Base-by-base conservation (phyloP, 2,888 invertebrate genomes). In the Dromius quadrimaculatus region DNA sequence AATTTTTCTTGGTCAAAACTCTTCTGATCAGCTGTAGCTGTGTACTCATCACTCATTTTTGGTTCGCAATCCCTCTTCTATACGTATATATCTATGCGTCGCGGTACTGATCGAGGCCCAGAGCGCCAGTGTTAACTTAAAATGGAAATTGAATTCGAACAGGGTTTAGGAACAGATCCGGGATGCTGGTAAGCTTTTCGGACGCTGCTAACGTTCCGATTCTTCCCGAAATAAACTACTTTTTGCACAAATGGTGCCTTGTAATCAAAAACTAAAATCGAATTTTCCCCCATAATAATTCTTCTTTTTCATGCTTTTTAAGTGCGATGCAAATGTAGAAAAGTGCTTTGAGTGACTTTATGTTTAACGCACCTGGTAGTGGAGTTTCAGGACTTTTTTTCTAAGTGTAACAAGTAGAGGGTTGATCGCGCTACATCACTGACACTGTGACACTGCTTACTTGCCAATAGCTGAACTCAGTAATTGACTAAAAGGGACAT, bases 131-230 rank as follows among this genome's bases (percentile, higher is more conserved):
- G 76, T 77, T 75, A 78, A 79, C 79, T 79, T 78, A 79, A 79
- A 79, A 79, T 80, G 80, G 79, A 80, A 79, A 80, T 80, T 79
- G 80, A 79, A 80, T 80, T 76, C 75, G 74, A 76, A 72, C 72
- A 71, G 32, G 19, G 72, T 74, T 73, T 74, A 59, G 69, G 66
- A 71, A 72, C 69, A 73, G 68, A 73, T 73, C 73, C 70, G 71
- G 71, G 71, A 64, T 57, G 62, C 54, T 22, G 17, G 59, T 72
- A 73, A 73, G 73, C 72, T 65, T 64, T 38, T 61, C 38, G 20
- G 41, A 36, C n/a, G 2, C 19, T 20, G 11, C 19, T 9, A 6
- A 13, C 20, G n/a, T 34, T 15, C 41, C 36, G 36, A 23, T 8
- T n/a, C 8, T n/a, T n/a, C n/a, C n/a, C n/a, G n/a, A n/a, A n/a